These are phyloP conservation scores for Rhinichthys klamathensis DNA, from an alignment of 2,113 vertebrate genomes.

Conservation along the genomic window DNA sequence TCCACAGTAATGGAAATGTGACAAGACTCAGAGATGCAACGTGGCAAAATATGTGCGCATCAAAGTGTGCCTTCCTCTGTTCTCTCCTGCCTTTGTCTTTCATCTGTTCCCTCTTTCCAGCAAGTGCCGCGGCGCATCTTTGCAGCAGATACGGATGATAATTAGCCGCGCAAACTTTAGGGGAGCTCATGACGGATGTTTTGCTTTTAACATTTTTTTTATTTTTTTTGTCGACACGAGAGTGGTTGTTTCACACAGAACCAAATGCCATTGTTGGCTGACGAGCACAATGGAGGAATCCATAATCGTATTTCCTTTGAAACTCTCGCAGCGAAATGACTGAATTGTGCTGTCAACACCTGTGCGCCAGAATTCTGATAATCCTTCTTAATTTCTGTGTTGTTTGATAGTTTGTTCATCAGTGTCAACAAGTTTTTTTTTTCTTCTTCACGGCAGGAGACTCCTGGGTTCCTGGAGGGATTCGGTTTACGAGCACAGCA, in stretches of 20 bases:
- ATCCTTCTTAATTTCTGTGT: conserved; percentile 21
- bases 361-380: neutral
- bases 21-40: conserved; percentile 53
- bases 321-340: neutral
- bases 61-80: conserved; percentile 61
- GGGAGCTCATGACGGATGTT: conserved; percentile 51
- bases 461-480: neutral
- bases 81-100: conserved; percentile 61
- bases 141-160: conserved; percentile 62
- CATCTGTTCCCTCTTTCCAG: conserved; percentile 64
- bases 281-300: neutral
- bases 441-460: neutral
- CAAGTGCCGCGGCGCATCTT: conserved; percentile 54
- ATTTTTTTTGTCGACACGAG: conserved; percentile 54
- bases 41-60: conserved; percentile 60
- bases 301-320: conserved; percentile 29
- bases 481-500: neutral
- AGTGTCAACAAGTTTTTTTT: neutral
- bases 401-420: conserved; percentile 35
- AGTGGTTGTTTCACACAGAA: conserved; percentile 37
- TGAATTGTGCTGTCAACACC: neutral
- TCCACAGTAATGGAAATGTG: conserved; percentile 58
- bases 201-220: conserved; percentile 56
- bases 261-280: neutral
- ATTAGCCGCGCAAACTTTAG: conserved; percentile 59